phyloP scores from a whole-genome alignment of 2,888 invertebrate genomes.

The Unio pictorum region DNA sequence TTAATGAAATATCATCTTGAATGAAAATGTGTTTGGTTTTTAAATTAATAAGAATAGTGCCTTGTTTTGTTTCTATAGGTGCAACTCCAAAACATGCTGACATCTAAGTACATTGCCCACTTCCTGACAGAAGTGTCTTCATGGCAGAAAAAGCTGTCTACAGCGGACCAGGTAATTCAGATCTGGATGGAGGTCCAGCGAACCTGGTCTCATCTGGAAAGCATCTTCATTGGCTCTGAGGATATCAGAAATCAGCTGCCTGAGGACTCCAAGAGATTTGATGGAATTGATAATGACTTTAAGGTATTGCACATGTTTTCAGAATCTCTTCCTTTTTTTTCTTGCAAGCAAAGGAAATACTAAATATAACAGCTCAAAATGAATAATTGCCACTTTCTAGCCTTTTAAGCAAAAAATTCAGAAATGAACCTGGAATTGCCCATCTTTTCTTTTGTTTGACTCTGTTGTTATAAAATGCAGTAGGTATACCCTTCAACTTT shows the following conservation, averaged over 20 bases:
- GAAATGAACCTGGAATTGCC: too few relatives aligned
- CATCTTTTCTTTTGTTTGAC: too few relatives aligned
- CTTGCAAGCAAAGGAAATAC: too few relatives aligned
- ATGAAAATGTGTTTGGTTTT: too few relatives aligned
- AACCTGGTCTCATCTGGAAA: constrained; percentile 97
- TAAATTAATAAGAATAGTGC: too few relatives aligned
- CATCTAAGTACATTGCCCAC: constrained; percentile 96
- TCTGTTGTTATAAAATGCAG: too few relatives aligned
- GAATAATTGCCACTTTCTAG: too few relatives aligned
- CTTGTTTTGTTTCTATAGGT: constrained; percentile 75
- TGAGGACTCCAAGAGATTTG: constrained; percentile 92
- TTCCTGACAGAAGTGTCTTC: constrained; percentile 94
- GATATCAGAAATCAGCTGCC: constrained; percentile 95
- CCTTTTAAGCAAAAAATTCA: too few relatives aligned
- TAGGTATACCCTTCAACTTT: too few relatives aligned
- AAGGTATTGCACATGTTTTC: constrained; percentile 63
- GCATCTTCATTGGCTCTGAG: constrained; percentile 98
- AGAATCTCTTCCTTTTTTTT: too few relatives aligned
- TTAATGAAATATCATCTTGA: too few relatives aligned
- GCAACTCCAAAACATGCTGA: constrained; percentile 95
- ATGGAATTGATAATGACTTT: constrained; percentile 91
- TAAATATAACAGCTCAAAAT: too few relatives aligned
- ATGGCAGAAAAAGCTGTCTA: constrained; percentile 93
- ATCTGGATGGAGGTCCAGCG: constrained; percentile 92
- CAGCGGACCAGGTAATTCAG: constrained; percentile 88